Evolutionary conservation across 1,140 invertebrate genomes (phyloP).

Genomic region (Gryllus bimaculatus): DNA sequence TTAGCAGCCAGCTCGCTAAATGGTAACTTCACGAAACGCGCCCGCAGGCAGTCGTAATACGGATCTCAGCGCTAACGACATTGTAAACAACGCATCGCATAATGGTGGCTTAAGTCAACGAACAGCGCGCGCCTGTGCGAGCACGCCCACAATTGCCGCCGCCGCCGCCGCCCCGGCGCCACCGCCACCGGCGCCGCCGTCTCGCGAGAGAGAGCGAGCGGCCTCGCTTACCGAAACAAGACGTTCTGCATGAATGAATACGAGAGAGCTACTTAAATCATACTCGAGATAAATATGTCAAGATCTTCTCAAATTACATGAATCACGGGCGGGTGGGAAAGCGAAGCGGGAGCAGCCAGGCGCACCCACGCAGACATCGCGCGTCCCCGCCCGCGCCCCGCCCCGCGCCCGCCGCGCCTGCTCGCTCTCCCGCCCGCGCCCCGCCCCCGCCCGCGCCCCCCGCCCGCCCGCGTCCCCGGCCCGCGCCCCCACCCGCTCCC

Average conservation of each 20-base stretch:
- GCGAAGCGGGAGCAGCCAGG: neutral
- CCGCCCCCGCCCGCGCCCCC: too few relatives aligned
- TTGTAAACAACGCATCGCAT: neutral
- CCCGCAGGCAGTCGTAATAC: neutral
- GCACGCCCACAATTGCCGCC: too few relatives aligned
- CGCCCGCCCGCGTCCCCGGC: too few relatives aligned
- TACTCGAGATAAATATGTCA: constrained; percentile 5
- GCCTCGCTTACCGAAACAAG: neutral
- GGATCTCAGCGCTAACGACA: neutral
- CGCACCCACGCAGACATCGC: too few relatives aligned
- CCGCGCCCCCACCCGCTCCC: too few relatives aligned
- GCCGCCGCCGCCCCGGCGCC: too few relatives aligned
- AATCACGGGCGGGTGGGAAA: neutral
- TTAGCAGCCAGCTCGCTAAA: too few relatives aligned
- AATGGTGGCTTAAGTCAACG: neutral
- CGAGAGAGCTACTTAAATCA: neutral
- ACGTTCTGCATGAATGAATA: constrained; percentile 4
- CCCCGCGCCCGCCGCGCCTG: too few relatives aligned
- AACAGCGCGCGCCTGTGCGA: neutral
- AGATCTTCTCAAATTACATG: neutral
- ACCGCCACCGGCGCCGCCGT: too few relatives aligned
- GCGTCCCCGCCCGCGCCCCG: too few relatives aligned
- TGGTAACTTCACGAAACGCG: neutral
- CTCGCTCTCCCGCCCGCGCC: too few relatives aligned
- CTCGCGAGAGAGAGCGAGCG: neutral